Conservation (phyloP, 2,113 vertebrate species). For the Scytalopus superciliaris region DNA sequence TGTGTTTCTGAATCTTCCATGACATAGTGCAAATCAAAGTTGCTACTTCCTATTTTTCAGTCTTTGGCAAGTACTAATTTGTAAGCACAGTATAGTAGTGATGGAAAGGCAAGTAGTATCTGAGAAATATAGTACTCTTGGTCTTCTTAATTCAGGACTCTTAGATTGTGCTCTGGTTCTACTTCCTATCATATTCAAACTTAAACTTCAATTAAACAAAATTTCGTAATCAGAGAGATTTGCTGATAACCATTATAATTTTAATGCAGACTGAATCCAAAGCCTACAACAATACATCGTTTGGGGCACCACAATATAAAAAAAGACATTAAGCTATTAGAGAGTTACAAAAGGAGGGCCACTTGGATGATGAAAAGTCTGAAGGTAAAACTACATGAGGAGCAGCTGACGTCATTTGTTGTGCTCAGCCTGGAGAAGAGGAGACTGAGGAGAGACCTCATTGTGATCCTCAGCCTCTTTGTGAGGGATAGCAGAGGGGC, state of each 20-base stretch:
- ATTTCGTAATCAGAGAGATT: background rate
- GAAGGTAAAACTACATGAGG: accelerated
- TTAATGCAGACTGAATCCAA: background rate
- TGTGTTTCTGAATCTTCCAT: background rate
- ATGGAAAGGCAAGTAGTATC: background rate
- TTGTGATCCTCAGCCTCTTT: background rate
- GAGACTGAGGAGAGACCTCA: background rate
- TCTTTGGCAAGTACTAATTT: background rate
- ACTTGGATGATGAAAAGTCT: background rate
- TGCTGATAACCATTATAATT: background rate
- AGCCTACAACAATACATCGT: background rate
- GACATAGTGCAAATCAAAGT: background rate
- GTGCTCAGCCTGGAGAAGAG: background rate
- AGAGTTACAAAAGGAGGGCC: background rate
- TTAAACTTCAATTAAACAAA: background rate
- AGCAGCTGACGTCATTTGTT: background rate
- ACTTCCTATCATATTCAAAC: background rate
- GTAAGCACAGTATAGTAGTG: background rate
- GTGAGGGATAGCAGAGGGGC: background rate
- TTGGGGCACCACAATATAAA: background rate
- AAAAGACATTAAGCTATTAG: background rate
- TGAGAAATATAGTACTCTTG: background rate
- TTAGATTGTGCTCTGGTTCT: background rate
- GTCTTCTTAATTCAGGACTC: background rate
- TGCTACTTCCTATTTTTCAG: background rate